Percentiles rank a stretch among this genome's conserved stretches.
phyloP scores from a whole-genome alignment of 1,140 invertebrate genomes.

The Varroa destructor region DNA sequence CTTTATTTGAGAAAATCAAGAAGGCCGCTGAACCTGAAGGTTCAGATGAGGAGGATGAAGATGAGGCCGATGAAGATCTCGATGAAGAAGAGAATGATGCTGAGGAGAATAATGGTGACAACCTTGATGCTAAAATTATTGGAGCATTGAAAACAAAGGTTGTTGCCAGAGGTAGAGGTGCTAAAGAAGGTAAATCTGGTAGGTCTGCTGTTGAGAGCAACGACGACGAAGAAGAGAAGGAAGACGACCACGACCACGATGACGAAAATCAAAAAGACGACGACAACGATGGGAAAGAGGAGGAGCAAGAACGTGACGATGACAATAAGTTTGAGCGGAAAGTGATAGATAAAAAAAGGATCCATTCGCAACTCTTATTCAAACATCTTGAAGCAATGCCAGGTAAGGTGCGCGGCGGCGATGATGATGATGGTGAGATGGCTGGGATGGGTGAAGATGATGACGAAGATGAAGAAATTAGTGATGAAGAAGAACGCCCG shows the following conservation, averaged over 20 bases:
- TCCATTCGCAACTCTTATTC: neutral
- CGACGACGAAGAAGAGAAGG: neutral
- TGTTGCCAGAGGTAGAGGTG: too few relatives aligned
- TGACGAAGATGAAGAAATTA: neutral
- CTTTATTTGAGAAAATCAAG: neutral
- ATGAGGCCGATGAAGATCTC: neutral
- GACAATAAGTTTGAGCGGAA: neutral
- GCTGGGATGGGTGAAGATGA: neutral
- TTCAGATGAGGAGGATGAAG: neutral
- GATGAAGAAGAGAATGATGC: neutral
- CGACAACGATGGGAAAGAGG: neutral
- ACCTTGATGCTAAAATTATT: neutral
- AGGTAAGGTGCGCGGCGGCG: neutral
- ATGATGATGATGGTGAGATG: conserved; percentile 1
- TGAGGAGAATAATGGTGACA: neutral
- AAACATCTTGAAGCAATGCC: neutral
- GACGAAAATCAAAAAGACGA: neutral
- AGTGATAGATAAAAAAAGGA: neutral
- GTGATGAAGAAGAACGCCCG: conserved; percentile 2
- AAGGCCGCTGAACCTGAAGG: neutral
- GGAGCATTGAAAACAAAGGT: too few relatives aligned
- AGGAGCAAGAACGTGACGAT: neutral
- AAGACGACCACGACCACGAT: neutral
- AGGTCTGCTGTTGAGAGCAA: too few relatives aligned
- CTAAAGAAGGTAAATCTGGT: too few relatives aligned